Evolutionary conservation across 2,113 vertebrate genomes (phyloP).

Genomic region (Lophotis ruficrista): DNA sequence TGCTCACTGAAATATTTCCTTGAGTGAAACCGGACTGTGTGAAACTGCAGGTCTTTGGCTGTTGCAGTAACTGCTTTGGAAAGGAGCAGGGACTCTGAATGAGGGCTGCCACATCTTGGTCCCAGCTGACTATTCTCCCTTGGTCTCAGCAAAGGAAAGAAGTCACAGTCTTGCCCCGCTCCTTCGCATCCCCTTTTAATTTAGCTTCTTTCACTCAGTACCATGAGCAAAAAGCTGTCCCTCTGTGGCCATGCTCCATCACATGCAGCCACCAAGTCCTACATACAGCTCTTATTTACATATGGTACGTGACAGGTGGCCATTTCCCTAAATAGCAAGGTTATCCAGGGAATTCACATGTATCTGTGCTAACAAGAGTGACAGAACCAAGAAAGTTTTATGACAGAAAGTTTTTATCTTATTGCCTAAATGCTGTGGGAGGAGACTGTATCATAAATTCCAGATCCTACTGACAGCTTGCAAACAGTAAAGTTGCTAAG

Average conservation of each 20-base stretch:
- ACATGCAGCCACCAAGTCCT: neutral
- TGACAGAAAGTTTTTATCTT: neutral
- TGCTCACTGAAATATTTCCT: neutral
- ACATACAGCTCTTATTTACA: accelerated
- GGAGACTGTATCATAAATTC: too few relatives aligned
- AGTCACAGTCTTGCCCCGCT: neutral
- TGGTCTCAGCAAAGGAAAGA: neutral
- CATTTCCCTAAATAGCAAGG: neutral
- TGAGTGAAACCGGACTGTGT: neutral
- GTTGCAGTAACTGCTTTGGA: neutral
- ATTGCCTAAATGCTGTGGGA: neutral
- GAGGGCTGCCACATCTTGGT: neutral
- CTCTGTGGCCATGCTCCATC: neutral
- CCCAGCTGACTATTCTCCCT: neutral
- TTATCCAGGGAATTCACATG: neutral
- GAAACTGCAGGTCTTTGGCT: neutral
- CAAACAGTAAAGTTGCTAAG: neutral
- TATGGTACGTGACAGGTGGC: too few relatives aligned
- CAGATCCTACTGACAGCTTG: neutral
- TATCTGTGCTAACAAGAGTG: neutral
- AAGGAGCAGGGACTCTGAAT: neutral
- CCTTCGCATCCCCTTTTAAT: neutral
- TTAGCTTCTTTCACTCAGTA: neutral
- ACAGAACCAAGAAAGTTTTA: neutral
- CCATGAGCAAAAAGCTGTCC: neutral